phyloP scores from a whole-genome alignment of 2,888 invertebrate genomes.

The Conomelus anceps region DNA sequence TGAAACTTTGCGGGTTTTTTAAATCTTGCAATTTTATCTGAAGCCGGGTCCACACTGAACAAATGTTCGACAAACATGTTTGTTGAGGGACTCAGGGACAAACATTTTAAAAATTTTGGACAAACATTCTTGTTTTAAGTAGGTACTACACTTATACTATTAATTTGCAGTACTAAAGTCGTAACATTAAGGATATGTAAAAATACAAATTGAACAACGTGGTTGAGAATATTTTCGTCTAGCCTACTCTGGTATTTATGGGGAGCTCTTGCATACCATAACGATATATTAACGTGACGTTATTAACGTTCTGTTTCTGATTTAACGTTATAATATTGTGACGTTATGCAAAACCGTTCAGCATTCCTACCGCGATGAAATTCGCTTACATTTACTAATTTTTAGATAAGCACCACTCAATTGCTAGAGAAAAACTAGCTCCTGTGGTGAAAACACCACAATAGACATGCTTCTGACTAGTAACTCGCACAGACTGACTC shows the following conservation, averaged over 20 bases:
- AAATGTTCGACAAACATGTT: too few relatives aligned
- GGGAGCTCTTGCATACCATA: not conserved
- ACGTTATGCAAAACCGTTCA: not conserved
- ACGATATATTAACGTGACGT: not conserved
- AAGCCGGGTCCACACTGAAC: too few relatives aligned
- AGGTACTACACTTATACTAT: not conserved
- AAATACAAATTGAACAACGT: not conserved
- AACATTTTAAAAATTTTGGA: too few relatives aligned
- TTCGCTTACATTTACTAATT: not conserved
- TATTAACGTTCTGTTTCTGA: not conserved
- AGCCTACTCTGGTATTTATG: not conserved
- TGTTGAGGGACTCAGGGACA: too few relatives aligned
- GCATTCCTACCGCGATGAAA: not conserved
- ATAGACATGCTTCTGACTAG: too few relatives aligned
- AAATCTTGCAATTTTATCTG: too few relatives aligned
- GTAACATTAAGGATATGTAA: not conserved
- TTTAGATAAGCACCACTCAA: not conserved
- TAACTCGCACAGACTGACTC: too few relatives aligned
- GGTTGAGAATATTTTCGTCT: not conserved
- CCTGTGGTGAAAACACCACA: too few relatives aligned
- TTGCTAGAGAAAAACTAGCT: not conserved
- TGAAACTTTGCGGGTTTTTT: too few relatives aligned
- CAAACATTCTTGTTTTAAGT: not conserved
- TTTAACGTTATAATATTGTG: not conserved
- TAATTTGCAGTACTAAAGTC: not conserved